These are phyloP conservation scores for Neotoma lepida DNA, from an alignment of 2,113 vertebrate species.

Conservation along the genomic window DNA sequence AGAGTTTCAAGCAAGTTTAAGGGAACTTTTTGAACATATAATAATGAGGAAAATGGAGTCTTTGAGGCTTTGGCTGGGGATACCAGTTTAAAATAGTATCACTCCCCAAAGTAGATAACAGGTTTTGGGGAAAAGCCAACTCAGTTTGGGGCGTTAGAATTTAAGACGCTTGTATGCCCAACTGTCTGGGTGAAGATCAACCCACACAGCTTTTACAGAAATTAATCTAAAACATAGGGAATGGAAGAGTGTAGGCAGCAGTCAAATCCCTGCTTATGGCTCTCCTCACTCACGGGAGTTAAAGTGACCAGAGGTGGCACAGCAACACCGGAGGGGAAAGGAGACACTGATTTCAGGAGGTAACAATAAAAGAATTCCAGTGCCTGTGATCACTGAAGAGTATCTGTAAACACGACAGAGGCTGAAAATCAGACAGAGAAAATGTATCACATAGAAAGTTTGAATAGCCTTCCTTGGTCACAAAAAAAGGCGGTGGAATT, in stretches of 20 bases:
- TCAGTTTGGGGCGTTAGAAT: conserved; percentile 3
- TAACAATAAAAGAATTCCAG: not conserved
- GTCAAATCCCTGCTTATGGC: not conserved
- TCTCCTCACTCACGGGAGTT: not conserved
- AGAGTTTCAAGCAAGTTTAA: conserved; percentile 6
- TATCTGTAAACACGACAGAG: not conserved
- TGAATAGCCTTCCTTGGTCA: not conserved
- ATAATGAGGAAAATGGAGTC: conserved; percentile 10
- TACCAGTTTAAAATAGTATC: conserved; percentile 27
- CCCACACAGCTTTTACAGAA: not conserved
- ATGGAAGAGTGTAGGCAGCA: not conserved
- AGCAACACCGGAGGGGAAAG: not conserved
- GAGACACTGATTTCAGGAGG: not conserved
- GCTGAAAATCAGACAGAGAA: not conserved
- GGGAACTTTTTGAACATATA: not conserved
- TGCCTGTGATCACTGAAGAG: not conserved
- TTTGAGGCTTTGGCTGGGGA: conserved; percentile 3
- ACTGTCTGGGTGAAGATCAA: not conserved
- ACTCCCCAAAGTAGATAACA: not conserved
- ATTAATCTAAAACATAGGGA: not conserved
- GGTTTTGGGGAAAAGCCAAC: not conserved
- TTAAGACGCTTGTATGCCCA: not conserved
- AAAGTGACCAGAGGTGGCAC: not conserved
- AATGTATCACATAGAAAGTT: not conserved
- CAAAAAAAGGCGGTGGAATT: not conserved